These are phyloP conservation scores for Cavia porcellus DNA, from an alignment of 2,113 vertebrate species.

Conservation along the genomic window DNA sequence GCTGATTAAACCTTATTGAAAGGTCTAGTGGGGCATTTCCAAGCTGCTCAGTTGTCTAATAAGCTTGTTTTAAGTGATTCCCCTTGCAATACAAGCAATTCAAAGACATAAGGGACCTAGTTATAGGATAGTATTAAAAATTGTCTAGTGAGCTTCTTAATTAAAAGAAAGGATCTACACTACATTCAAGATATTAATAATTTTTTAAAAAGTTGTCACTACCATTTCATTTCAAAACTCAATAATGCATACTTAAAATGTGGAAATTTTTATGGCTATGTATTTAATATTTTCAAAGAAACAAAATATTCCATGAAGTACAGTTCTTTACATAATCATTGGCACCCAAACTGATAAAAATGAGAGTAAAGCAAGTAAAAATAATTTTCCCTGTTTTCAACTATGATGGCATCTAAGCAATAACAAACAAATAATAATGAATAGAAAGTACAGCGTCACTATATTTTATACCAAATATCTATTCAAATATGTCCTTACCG, in stretches of 20 bases:
- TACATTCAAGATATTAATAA: conserved; percentile 57
- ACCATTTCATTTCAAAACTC: conserved; percentile 29
- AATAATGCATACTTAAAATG: conserved; percentile 11
- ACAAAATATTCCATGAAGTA: not conserved
- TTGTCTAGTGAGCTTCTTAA: conserved; percentile 77
- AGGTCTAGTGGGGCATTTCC: conserved; percentile 76
- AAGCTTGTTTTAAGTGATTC: conserved; percentile 78
- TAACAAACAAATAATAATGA: not conserved
- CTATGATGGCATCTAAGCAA: not conserved
- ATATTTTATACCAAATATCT: not conserved
- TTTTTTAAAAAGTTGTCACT: not conserved
- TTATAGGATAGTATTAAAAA: conserved; percentile 69
- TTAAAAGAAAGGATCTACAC: conserved; percentile 74
- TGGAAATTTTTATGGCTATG: conserved; percentile 10
- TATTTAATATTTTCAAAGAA: conserved; percentile 43
- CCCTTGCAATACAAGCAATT: conserved; percentile 61
- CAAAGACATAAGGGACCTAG: conserved; percentile 72
- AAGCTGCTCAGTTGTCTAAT: conserved; percentile 73
- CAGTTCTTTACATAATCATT: not conserved
- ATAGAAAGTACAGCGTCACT: not conserved
- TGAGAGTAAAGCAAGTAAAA: not conserved
- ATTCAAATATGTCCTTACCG: not conserved
- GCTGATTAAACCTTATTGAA: conserved; percentile 76
- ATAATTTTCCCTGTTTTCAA: not conserved
- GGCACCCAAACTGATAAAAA: not conserved